Conservation (phyloP, 2,797 vertebrate species). For the Myripristis murdjan region DNA sequence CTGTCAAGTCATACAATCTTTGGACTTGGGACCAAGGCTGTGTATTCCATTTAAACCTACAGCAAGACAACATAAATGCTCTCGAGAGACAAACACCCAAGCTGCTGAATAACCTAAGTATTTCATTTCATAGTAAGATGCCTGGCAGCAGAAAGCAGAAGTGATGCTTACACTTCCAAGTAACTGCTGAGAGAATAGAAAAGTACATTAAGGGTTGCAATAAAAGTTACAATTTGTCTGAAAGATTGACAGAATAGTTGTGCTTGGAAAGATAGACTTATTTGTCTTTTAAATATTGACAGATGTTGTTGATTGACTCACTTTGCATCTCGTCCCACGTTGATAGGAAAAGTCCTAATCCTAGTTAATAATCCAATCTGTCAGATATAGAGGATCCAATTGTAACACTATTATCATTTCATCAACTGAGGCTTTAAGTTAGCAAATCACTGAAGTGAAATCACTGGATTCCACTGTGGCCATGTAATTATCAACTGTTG, state of each 20-base stretch:
- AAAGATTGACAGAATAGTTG: too few species aligned
- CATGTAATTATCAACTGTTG: neutral
- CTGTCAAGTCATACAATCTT: slow-evolving; percentile 59
- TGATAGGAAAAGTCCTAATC: too few species aligned
- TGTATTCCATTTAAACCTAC: slow-evolving; percentile 15
- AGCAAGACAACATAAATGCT: slow-evolving; percentile 19
- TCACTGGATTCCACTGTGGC: slow-evolving; percentile 2
- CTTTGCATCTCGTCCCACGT: too few species aligned
- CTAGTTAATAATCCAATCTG: too few species aligned
- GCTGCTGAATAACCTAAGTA: slow-evolving; percentile 20
- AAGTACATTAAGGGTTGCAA: neutral
- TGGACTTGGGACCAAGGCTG: slow-evolving; percentile 41
- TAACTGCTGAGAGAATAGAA: neutral
- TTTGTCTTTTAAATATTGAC: too few species aligned
- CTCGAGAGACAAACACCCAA: slow-evolving; percentile 5
- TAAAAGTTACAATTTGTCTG: neutral
- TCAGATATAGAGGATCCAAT: too few species aligned
- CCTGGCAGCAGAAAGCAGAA: neutral
- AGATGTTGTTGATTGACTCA: too few species aligned
- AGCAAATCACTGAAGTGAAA: slow-evolving; percentile 24
- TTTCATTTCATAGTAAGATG: slow-evolving; percentile 9
- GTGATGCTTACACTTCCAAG: neutral
- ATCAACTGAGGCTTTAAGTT: too few species aligned
- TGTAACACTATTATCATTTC: too few species aligned
- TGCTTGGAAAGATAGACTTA: too few species aligned